Percentiles rank a stretch among this genome's conserved stretches.
Conservation (phyloP, 2,888 invertebrate species). For the Biston betularia region DNA sequence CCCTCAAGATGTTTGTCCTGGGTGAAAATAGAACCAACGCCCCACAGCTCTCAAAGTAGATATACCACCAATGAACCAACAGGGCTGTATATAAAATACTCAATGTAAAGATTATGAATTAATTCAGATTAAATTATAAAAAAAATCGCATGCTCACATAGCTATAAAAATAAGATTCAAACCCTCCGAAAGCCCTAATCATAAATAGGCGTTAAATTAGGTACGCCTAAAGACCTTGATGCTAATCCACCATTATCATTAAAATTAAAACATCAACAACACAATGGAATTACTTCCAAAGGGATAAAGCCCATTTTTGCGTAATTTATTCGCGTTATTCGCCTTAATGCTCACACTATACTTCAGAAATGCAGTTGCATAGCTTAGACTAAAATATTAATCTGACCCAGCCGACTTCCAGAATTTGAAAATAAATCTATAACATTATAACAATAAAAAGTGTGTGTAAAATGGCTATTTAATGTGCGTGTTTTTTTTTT, state of each 20-base stretch:
- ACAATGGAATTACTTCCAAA: conserved; percentile 37
- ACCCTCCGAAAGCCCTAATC: conserved; percentile 3
- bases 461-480: no score
- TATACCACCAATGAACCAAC: no score
- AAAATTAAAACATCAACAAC: conserved; percentile 38
- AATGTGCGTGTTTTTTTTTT: no score
- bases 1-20: no score
- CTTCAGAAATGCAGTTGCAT: conserved; percentile 11
- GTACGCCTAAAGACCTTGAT: conserved; percentile 31
- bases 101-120: background rate
- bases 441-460: background rate
- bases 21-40: no score
- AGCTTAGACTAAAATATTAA: background rate
- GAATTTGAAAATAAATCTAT: background rate
- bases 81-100: background rate
- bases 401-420: no score
- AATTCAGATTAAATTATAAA: background rate
- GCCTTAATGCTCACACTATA: conserved; percentile 20
- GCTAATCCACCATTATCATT: conserved; percentile 31
- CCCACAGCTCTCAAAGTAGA: no score
- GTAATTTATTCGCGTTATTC: conserved; percentile 44
- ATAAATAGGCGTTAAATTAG: conserved; percentile 41
- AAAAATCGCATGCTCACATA: background rate
- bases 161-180: conserved; percentile 2
- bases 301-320: conserved; percentile 44